Evolutionary conservation across 2,888 invertebrate species (phyloP).

Genomic region (Linnaemya tessellans): DNA sequence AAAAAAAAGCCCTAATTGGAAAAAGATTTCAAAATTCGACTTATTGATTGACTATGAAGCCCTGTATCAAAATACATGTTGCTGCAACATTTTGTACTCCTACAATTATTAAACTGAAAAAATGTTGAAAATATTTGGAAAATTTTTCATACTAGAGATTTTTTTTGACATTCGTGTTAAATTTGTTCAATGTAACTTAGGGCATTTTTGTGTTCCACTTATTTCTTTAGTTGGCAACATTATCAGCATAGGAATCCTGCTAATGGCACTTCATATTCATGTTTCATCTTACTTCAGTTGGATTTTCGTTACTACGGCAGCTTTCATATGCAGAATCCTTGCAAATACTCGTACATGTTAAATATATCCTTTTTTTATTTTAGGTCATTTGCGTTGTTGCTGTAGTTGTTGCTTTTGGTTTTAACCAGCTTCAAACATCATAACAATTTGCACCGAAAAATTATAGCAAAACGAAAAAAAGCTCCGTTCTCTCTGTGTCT

Average conservation of each 20-base stretch:
- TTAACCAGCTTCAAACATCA: slow-evolving; percentile 36
- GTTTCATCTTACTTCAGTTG: slow-evolving; percentile 23
- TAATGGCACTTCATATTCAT: slow-evolving; percentile 21
- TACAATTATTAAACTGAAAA: too few relatives aligned
- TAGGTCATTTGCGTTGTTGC: slow-evolving; percentile 5
- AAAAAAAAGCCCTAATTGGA: too few relatives aligned
- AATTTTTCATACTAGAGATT: too few relatives aligned
- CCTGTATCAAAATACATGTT: too few relatives aligned
- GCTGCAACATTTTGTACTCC: too few relatives aligned
- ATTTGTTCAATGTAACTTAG: too few relatives aligned
- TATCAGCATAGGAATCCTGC: neutral
- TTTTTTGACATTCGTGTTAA: too few relatives aligned
- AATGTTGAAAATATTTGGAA: too few relatives aligned
- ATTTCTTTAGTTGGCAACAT: slow-evolving; percentile 21
- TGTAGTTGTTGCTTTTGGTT: slow-evolving; percentile 13
- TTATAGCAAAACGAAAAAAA: neutral
- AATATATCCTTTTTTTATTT: neutral
- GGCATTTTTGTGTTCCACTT: too few relatives aligned
- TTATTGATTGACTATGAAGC: too few relatives aligned
- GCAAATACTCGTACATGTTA: slow-evolving; percentile 28
- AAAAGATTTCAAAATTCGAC: too few relatives aligned
- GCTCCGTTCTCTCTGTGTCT: slow-evolving; percentile 1
- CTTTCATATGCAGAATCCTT: slow-evolving; percentile 25
- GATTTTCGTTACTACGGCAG: slow-evolving; percentile 26
- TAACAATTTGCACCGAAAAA: slow-evolving; percentile 42